Evolutionary conservation across 2,888 invertebrate genomes (phyloP).

Genomic region (Calliphora vomitoria): DNA sequence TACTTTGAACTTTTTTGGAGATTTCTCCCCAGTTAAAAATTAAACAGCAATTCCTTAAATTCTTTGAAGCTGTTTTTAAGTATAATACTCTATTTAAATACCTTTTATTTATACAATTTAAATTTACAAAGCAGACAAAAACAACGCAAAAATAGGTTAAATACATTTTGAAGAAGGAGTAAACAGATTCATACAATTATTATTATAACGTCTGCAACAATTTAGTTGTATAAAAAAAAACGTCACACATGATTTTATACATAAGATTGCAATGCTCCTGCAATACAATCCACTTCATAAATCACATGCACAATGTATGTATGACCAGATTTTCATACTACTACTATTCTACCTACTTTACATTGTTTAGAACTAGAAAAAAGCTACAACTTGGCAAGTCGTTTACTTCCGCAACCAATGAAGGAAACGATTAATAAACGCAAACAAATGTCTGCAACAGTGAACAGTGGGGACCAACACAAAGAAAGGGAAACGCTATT

Average conservation of each 20-base stretch:
- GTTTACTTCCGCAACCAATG: constrained; percentile 50
- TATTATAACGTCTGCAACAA: not conserved
- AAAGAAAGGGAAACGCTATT: too few species aligned
- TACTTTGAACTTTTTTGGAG: too few species aligned
- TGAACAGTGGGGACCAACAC: too few species aligned
- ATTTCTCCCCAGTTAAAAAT: too few species aligned
- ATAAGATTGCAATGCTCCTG: not conserved
- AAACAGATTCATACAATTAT: not conserved
- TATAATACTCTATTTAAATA: too few species aligned
- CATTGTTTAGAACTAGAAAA: not conserved
- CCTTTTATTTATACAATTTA: too few species aligned
- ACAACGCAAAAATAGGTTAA: not conserved
- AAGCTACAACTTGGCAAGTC: constrained; percentile 32
- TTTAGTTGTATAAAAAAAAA: not conserved
- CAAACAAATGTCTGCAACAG: constrained; percentile 37
- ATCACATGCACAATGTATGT: not conserved
- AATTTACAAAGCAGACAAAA: too few species aligned
- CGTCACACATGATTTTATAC: constrained; percentile 3
- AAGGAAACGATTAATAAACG: constrained; percentile 61
- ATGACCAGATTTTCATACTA: not conserved
- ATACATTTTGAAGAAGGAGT: not conserved
- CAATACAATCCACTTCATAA: not conserved
- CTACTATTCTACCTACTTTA: not conserved
- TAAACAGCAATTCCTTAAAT: too few species aligned
- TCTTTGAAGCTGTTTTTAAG: too few species aligned